Base-by-base conservation (phyloP, 2,113 vertebrate genomes). In the Cnemophilus loriae region DNA sequence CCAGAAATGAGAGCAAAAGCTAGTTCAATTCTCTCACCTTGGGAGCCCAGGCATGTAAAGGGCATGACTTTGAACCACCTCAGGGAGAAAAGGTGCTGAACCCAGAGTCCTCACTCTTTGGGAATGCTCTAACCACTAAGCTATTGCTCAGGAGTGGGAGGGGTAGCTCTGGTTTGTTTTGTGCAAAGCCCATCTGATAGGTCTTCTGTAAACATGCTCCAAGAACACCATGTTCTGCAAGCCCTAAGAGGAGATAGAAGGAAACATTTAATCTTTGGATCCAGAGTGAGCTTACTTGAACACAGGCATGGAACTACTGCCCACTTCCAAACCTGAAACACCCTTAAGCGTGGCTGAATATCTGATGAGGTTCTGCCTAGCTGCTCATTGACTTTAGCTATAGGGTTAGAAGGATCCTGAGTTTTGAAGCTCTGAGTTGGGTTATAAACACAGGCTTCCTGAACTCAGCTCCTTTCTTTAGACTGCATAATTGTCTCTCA, bases 131-230 rank as follows among this genome's bases (percentile, higher is more conserved):
- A 86, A 95, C 76, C 83, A 86, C 83, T 70, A 28, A 87, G 60
- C 68, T 90, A 84, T 96, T 96, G 74, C 76, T 86, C 60, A 47
- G 89, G 73, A 86, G 59, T 84, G 91, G 96, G 95, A 97, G 95
- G 76, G 39, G 94, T 78, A 71, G 80, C 80, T 63, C 81, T 41
- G 68, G 64, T 90, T 95, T 95, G 93, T 93, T 92, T 96, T 90
- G 73, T 90, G 83, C 94, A 92, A 55, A 95, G 95, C 94, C 86
- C 91, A 97, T 97, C 96, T 96, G 96, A 97, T 95, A 96, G 85
- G 69, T 92, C 89, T 97, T 84, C 89, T 77, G 81, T 90, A 97
- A 97, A 97, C 94, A 97, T 3, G 7, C 68, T 80, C 33, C 1
- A 9, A 87, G 96, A 95, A 97, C 96, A 97, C 32, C 18, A 53